Evolutionary conservation across 2,888 invertebrate species (phyloP).

Genomic region (Drosophila setosimentum): DNA sequence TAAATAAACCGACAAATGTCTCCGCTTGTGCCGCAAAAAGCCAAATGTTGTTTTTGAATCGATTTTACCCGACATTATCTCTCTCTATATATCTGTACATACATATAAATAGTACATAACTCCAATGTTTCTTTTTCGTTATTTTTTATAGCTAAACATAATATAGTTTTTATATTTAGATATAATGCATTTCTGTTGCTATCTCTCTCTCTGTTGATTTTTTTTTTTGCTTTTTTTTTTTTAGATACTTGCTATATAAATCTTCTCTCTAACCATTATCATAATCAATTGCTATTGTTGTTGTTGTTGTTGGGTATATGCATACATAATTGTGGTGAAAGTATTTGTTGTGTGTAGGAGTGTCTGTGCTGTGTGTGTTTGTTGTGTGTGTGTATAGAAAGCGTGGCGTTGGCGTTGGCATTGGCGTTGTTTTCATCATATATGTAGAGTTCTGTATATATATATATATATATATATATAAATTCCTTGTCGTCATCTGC

Average conservation of each 20-base stretch:
- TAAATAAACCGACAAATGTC: conserved; percentile 41
- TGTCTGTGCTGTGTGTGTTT: conserved; percentile 39
- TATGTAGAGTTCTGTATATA: not conserved
- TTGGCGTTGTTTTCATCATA: conserved; percentile 41
- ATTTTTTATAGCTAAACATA: conserved; percentile 66
- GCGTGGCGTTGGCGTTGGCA: conserved; percentile 57
- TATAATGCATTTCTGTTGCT: conserved; percentile 74
- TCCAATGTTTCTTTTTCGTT: conserved; percentile 6
- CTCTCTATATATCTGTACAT: conserved; percentile 32
- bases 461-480: conserved; percentile 8
- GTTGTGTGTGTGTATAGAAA: conserved; percentile 63
- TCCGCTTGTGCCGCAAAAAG: conserved; percentile 42
- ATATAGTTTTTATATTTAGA: conserved; percentile 65
- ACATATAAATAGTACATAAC: conserved; percentile 72
- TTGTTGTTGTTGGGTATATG: conserved; percentile 19
- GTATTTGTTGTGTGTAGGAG: conserved; percentile 34
- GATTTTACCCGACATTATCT: conserved; percentile 53
- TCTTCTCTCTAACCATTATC: conserved; percentile 51
- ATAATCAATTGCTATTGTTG: conserved; percentile 60
- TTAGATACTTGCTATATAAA: conserved; percentile 51
- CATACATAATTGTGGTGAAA: conserved; percentile 55
- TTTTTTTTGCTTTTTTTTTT: conserved; percentile 49
- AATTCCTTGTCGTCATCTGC: conserved; percentile 43
- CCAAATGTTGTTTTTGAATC: conserved; percentile 24
- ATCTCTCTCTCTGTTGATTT: conserved; percentile 30